A percentile compares a stretch with the other conserved stretches of the same genome.
phyloP scores from a whole-genome alignment of 2,113 vertebrate species.

The Physeter macrocephalus region DNA sequence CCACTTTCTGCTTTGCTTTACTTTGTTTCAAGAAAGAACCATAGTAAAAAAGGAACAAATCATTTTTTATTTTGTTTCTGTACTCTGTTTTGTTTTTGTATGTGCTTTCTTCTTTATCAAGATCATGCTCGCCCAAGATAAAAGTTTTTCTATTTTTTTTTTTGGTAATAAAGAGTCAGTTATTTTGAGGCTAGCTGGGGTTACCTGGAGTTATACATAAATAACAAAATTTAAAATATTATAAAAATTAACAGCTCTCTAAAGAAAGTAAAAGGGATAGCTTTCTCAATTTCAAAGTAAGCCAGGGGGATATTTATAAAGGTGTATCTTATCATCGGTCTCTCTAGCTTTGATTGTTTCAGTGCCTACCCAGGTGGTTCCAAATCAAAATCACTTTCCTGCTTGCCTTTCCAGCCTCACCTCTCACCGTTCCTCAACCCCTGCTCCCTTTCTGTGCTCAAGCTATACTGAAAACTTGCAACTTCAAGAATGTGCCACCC shows the following conservation, averaged over 20 bases:
- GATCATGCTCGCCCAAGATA: background rate
- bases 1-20: background rate
- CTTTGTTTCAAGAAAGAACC: constrained; percentile 16
- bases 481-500: background rate
- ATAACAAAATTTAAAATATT: background rate
- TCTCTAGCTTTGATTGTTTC: background rate
- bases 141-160: background rate
- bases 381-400: background rate
- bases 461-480: background rate
- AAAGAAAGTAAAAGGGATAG: background rate
- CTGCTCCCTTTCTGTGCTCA: background rate
- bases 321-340: background rate
- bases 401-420: background rate
- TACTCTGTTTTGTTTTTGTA: background rate
- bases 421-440: background rate
- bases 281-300: background rate
- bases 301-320: background rate
- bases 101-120: constrained; percentile 5
- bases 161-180: background rate
- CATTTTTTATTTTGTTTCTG: background rate
- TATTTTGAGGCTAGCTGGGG: background rate
- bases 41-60: background rate
- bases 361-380: background rate
- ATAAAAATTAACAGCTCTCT: background rate
- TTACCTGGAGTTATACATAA: background rate